Evolutionary conservation across 2,113 vertebrate species (phyloP).

Genomic region (Conger conger): DNA sequence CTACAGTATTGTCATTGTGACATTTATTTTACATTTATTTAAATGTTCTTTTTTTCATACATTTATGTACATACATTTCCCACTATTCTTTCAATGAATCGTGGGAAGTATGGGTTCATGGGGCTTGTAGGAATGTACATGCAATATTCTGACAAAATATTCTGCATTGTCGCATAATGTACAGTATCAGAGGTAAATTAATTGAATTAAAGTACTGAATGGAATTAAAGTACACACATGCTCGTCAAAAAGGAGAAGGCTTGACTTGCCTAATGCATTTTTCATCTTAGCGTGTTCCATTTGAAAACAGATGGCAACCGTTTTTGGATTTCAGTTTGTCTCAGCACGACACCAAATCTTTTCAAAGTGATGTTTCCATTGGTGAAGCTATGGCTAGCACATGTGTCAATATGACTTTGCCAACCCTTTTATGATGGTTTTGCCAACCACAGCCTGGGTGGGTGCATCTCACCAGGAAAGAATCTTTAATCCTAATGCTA

Average conservation of each 20-base stretch:
- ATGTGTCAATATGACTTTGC: not conserved
- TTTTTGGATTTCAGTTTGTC: not conserved
- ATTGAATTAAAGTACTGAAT: not conserved
- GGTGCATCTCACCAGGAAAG: not conserved
- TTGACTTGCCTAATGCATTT: too few relatives aligned
- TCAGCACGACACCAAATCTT: not conserved
- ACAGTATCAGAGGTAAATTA: too few relatives aligned
- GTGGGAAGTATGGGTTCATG: too few relatives aligned
- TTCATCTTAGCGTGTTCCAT: too few relatives aligned
- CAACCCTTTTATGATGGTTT: not conserved
- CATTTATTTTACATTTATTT: too few relatives aligned
- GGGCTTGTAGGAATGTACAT: too few relatives aligned
- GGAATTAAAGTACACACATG: not conserved
- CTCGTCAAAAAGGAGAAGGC: not conserved
- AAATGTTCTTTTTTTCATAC: too few relatives aligned
- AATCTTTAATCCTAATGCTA: conserved; percentile 11
- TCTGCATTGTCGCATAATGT: too few relatives aligned
- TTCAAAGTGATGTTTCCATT: not conserved
- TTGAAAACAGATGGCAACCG: not conserved
- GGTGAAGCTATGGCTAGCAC: not conserved
- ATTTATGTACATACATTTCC: too few relatives aligned
- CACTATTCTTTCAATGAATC: too few relatives aligned
- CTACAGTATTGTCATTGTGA: too few relatives aligned
- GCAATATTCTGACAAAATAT: too few relatives aligned
- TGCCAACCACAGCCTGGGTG: not conserved